phyloP scores from a whole-genome alignment of 2,888 invertebrate genomes.

The Hesperia comma region DNA sequence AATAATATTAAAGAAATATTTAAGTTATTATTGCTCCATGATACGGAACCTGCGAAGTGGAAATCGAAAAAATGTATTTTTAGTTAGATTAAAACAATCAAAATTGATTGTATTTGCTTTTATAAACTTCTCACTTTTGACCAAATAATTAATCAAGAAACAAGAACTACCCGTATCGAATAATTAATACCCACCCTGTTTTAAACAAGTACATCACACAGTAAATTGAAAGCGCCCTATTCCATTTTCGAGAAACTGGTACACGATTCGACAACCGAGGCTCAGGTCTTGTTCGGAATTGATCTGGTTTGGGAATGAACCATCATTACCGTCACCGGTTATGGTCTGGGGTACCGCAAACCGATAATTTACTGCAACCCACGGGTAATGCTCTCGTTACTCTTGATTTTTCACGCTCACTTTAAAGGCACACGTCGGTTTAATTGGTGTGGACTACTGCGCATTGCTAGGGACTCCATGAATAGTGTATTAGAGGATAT shows the following conservation, averaged over 20 bases:
- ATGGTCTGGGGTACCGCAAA: conserved; percentile 58
- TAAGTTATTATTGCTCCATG: too few relatives aligned
- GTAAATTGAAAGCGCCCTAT: conserved; percentile 16
- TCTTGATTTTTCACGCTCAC: conserved; percentile 53
- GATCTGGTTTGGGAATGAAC: conserved; percentile 62
- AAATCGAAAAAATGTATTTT: too few relatives aligned
- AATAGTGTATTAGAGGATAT: neutral
- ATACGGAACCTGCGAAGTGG: too few relatives aligned
- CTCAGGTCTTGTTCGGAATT: conserved; percentile 43
- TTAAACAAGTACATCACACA: neutral
- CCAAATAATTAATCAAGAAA: too few relatives aligned
- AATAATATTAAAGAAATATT: too few relatives aligned
- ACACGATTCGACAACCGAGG: conserved; percentile 15
- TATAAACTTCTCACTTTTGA: too few relatives aligned
- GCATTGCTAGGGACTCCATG: conserved; percentile 5
- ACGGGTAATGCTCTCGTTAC: conserved; percentile 62
- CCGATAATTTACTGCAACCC: conserved; percentile 63
- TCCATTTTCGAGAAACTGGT: conserved; percentile 21
- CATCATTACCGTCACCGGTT: conserved; percentile 64
- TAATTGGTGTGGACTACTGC: conserved; percentile 47
- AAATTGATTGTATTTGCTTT: too few relatives aligned
- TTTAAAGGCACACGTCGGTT: conserved; percentile 47
- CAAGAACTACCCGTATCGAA: too few relatives aligned
- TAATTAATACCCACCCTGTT: too few relatives aligned
- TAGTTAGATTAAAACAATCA: too few relatives aligned